Conservation (phyloP, 2,113 vertebrate species). For the Tupaia tana region DNA sequence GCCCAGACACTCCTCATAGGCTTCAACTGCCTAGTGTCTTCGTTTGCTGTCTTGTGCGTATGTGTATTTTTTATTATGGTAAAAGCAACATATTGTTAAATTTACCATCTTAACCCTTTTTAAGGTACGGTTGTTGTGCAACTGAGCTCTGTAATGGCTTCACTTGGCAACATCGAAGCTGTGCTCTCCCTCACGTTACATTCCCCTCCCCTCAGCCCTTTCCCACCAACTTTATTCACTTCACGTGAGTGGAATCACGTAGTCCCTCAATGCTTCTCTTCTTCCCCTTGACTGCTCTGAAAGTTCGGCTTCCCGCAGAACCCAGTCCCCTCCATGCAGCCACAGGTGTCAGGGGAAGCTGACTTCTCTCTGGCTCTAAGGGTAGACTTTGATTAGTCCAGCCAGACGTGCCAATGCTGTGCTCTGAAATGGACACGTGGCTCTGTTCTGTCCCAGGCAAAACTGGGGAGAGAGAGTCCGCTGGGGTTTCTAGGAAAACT, state of each 20-base stretch:
- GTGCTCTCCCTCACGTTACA: too few species aligned
- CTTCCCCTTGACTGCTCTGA: neutral
- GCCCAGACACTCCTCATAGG: neutral
- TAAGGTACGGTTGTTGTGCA: neutral
- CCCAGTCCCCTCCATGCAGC: rapidly evolving
- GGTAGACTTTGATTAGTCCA: neutral
- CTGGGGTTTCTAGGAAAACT: neutral
- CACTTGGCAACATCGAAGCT: neutral
- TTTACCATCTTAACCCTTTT: neutral
- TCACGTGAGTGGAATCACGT: neutral
- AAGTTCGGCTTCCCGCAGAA: neutral
- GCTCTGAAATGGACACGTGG: neutral
- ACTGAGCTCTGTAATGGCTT: neutral
- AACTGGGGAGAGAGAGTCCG: neutral
- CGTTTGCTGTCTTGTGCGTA: neutral
- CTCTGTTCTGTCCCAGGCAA: neutral
- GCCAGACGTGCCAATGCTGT: neutral
- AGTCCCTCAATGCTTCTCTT: neutral
- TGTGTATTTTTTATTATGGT: neutral
- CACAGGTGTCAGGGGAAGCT: neutral
- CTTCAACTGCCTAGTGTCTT: neutral
- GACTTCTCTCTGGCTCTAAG: neutral
- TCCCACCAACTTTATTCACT: neutral
- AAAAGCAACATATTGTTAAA: neutral
- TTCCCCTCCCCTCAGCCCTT: neutral